These are phyloP conservation scores for Cavia porcellus DNA, from an alignment of 2,113 vertebrate genomes.

Conservation along the genomic window DNA sequence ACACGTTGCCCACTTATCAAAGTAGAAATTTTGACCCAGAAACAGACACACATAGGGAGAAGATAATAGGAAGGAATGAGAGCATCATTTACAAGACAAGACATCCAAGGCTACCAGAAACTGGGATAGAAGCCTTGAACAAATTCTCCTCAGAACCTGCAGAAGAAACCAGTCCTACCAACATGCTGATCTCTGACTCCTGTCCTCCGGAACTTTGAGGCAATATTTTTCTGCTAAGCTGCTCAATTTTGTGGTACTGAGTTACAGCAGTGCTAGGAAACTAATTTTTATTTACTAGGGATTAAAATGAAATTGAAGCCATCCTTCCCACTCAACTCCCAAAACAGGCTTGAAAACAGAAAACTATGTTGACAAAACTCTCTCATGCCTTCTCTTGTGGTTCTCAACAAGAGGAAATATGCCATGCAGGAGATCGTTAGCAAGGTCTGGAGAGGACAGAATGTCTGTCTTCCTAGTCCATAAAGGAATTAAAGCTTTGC, in stretches of 20 bases:
- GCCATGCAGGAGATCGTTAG: not conserved
- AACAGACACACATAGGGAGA: not conserved
- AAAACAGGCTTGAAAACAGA: not conserved
- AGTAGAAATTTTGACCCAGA: not conserved
- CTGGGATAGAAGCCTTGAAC: not conserved
- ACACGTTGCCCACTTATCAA: not conserved
- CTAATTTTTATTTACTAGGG: not conserved
- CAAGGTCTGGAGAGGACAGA: not conserved
- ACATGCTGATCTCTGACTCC: not conserved
- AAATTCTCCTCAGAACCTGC: not conserved
- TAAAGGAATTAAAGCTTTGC: constrained; percentile 20
- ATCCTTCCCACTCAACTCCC: not conserved
- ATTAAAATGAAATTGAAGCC: not conserved
- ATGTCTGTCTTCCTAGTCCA: not conserved
- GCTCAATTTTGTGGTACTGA: not conserved
- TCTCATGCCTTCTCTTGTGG: not conserved
- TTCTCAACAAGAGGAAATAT: not conserved
- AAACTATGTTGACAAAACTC: not conserved
- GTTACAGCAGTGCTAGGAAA: not conserved
- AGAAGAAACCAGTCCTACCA: not conserved
- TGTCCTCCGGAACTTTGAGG: not conserved
- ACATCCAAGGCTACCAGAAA: not conserved
- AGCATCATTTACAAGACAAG: not conserved
- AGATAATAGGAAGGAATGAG: not conserved
- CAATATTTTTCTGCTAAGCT: not conserved